Conservation (phyloP, 1,140 invertebrate species). For the Nasonia giraulti region DNA sequence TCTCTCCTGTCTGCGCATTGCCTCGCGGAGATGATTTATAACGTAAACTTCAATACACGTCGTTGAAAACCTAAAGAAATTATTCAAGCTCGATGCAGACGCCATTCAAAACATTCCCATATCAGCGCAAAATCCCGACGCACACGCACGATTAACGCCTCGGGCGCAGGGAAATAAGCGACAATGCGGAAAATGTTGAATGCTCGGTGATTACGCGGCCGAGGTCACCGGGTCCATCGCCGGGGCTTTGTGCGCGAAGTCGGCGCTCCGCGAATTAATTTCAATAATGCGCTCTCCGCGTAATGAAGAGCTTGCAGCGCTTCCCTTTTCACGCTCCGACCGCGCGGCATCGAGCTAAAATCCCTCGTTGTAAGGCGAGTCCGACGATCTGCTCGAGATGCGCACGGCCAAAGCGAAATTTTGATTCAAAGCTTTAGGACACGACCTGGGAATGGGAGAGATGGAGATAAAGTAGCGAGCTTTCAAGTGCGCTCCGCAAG, state of each 20-base stretch:
- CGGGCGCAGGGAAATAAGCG: background rate
- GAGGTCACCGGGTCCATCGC: background rate
- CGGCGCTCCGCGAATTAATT: slow-evolving; percentile 15
- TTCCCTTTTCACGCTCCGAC: background rate
- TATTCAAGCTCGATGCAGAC: too few relatives aligned
- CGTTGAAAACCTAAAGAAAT: too few relatives aligned
- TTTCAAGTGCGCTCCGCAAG: background rate
- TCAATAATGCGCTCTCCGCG: background rate
- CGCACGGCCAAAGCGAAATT: background rate
- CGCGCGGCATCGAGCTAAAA: background rate
- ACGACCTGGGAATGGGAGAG: background rate
- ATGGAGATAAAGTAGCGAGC: background rate
- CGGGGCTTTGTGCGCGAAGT: background rate
- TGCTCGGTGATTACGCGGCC: slow-evolving; percentile 1
- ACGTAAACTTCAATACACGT: too few relatives aligned
- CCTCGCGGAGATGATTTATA: too few relatives aligned
- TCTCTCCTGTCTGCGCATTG: too few relatives aligned
- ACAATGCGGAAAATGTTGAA: slow-evolving; percentile 25
- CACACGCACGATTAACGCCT: too few relatives aligned
- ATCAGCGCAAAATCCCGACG: too few relatives aligned
- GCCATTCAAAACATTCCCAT: too few relatives aligned
- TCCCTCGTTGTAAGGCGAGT: background rate
- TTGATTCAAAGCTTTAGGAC: background rate
- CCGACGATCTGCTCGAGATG: background rate
- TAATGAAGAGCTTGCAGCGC: background rate